Conservation (phyloP, 2,797 vertebrate genomes). For the Epinephelus awoara region DNA sequence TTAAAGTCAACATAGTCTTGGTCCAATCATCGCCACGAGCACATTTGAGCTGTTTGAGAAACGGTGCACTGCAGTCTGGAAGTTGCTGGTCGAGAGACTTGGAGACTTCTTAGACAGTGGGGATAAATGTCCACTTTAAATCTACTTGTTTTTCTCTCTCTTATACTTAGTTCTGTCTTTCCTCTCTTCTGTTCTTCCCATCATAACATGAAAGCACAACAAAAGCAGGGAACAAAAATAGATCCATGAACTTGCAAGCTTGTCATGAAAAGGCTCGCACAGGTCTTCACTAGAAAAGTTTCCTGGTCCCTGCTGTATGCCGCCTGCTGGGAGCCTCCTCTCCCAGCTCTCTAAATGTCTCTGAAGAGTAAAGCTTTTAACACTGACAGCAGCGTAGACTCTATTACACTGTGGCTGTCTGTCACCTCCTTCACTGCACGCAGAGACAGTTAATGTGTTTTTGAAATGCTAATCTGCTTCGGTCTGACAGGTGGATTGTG, state of each 20-base stretch:
- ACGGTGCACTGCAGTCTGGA: conserved; percentile 12
- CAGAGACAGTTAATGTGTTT: conserved; percentile 45
- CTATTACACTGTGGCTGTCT: conserved; percentile 23
- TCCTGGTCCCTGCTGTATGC: conserved; percentile 10
- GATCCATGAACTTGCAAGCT: neutral
- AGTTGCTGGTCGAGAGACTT: conserved; percentile 8
- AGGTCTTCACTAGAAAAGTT: conserved; percentile 35
- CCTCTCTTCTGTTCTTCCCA: neutral
- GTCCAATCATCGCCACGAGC: neutral
- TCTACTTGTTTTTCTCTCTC: neutral
- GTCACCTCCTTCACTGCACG: conserved; percentile 45
- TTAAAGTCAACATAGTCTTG: conserved; percentile 24
- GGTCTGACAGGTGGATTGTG: conserved; percentile 56
- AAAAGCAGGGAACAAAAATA: conserved; percentile 4
- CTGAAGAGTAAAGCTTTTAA: conserved; percentile 46
- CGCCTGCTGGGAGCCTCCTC: conserved; percentile 44
- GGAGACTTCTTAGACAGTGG: conserved; percentile 21
- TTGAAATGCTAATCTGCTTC: conserved; percentile 56
- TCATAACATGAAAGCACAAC: neutral
- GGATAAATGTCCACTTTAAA: conserved; percentile 14
- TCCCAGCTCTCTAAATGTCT: conserved; percentile 35
- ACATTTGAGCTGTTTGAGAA: conserved; percentile 7
- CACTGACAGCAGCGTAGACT: conserved; percentile 27
- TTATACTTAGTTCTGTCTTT: neutral
- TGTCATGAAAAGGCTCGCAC: neutral